Conservation (phyloP, 2,797 vertebrate species). For the Labroides dimidiatus region DNA sequence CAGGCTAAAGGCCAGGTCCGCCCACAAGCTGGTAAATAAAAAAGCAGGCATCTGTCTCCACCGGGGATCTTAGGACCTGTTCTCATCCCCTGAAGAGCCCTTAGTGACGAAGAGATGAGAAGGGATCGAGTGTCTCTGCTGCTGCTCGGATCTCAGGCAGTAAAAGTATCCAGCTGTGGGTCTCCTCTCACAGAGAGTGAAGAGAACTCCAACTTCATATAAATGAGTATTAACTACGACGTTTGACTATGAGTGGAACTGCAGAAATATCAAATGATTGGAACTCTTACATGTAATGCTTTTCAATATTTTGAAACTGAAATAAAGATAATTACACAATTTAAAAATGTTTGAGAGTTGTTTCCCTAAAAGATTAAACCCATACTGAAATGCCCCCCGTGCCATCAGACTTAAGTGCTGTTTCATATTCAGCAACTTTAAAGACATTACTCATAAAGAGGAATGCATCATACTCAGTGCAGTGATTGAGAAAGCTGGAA, state of each 20-base stretch:
- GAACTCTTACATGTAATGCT: too few relatives aligned
- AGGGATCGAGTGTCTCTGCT: slow-evolving; percentile 75
- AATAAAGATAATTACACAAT: too few relatives aligned
- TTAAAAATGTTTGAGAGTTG: too few relatives aligned
- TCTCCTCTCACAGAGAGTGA: slow-evolving; percentile 33
- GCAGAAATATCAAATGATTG: too few relatives aligned
- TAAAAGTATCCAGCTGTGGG: slow-evolving; percentile 71
- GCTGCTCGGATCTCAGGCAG: slow-evolving; percentile 76
- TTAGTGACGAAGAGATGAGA: slow-evolving; percentile 65
- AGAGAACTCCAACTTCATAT: neutral
- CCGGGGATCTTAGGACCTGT: slow-evolving; percentile 65
- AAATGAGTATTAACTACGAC: neutral
- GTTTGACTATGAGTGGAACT: neutral
- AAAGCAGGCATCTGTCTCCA: slow-evolving; percentile 78
- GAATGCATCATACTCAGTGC: too few relatives aligned
- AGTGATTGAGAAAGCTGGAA: too few relatives aligned
- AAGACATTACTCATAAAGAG: too few relatives aligned
- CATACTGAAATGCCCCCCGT: too few relatives aligned
- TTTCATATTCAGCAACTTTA: too few relatives aligned
- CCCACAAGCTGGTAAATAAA: slow-evolving; percentile 82
- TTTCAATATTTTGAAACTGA: too few relatives aligned
- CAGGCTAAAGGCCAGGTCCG: slow-evolving; percentile 54
- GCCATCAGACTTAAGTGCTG: too few relatives aligned
- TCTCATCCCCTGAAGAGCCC: slow-evolving; percentile 81
- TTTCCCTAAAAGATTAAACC: too few relatives aligned